Evolutionary conservation across 2,797 vertebrate genomes (phyloP).

Genomic region (Poeciliopsis gracilis): DNA sequence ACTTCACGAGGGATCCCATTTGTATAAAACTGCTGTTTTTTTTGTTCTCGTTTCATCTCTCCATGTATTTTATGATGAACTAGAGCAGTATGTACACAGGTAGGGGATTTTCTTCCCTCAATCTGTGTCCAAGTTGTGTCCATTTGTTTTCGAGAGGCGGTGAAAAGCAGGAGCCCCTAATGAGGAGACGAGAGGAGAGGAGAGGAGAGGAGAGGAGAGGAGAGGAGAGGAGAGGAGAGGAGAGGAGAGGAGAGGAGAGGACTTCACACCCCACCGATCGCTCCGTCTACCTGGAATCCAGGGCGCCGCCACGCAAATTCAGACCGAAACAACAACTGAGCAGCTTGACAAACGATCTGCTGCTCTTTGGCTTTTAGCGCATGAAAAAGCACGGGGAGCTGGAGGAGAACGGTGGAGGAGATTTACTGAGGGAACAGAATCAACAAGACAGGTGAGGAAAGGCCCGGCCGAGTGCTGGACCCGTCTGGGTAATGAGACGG

Average conservation of each 20-base stretch:
- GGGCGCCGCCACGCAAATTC: constrained; percentile 23
- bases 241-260: constrained; percentile 30
- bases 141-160: constrained; percentile 36
- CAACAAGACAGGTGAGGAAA: constrained; percentile 5
- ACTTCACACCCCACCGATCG: constrained; percentile 68
- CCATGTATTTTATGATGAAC: not conserved
- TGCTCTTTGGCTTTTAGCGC: constrained; percentile 19
- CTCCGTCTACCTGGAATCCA: constrained; percentile 60
- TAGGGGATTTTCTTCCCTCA: constrained; percentile 9
- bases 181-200: constrained; percentile 46
- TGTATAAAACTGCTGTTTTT: not conserved
- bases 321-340: not conserved
- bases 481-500: not conserved
- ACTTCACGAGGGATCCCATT: not conserved
- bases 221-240: constrained; percentile 39
- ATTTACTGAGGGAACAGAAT: constrained; percentile 13
- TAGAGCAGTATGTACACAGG: not conserved
- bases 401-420: constrained; percentile 15
- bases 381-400: constrained; percentile 20
- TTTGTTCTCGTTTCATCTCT: not conserved
- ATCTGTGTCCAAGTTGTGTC: constrained; percentile 47
- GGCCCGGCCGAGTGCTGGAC: not conserved
- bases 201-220: constrained; percentile 43
- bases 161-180: constrained; percentile 61
- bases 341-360: constrained; percentile 36